Conservation (phyloP, 2,113 vertebrate species). For the Gnathonemus longibarbis region DNA sequence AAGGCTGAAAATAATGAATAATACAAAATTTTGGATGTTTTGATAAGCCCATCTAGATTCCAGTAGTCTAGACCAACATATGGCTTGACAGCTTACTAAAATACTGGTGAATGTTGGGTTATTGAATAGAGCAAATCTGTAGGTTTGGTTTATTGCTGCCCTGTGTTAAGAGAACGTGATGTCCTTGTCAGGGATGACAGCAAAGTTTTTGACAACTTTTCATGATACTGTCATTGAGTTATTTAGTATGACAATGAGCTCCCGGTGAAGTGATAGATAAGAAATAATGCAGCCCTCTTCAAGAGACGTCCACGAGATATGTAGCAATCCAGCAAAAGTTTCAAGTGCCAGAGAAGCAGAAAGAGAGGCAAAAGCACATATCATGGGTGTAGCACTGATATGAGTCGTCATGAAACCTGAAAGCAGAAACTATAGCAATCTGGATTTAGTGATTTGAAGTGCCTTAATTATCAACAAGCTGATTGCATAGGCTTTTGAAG, state of each 20-base stretch:
- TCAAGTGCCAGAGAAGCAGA: neutral
- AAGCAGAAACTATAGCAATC: neutral
- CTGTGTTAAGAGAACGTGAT: neutral
- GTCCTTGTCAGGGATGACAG: neutral
- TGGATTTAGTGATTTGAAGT: neutral
- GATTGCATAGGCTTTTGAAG: neutral
- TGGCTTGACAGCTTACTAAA: neutral
- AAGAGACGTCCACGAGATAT: neutral
- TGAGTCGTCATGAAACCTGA: neutral
- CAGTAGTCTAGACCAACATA: neutral
- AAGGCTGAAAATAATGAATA: neutral
- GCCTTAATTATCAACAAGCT: neutral
- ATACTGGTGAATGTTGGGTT: neutral
- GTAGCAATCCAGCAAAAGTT: neutral
- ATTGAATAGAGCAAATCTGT: neutral
- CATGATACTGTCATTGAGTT: neutral
- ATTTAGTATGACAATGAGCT: neutral
- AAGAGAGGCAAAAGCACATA: neutral
- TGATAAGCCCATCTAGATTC: neutral
- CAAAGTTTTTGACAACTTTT: neutral
- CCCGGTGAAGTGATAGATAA: neutral
- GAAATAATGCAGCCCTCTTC: neutral
- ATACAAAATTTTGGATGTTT: neutral
- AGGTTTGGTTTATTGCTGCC: neutral
- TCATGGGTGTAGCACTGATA: neutral